Base-by-base conservation (phyloP, 2,113 vertebrate species). In the Colinus virginianus region DNA sequence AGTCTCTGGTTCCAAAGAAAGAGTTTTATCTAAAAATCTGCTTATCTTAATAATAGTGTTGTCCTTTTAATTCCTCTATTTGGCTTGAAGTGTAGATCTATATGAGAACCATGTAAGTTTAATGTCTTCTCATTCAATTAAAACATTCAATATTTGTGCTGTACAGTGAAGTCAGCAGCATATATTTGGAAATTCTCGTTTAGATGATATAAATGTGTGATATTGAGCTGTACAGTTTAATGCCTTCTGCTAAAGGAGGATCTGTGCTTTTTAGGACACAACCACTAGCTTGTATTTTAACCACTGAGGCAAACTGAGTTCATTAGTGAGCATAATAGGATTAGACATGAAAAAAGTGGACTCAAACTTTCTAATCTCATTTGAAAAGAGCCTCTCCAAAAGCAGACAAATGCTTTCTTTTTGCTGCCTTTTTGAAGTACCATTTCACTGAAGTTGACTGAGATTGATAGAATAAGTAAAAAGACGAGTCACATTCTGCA, bases 271-370 rank as follows among this genome's bases (percentile, higher is more conserved):
- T 90, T 66, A 94, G 93, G 87, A 86, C 66, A 87, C 46, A 78
- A 78, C 64, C 67, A 72, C 34, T 67, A 90, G 87, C 88, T 96
- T 95, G 96, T 92, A 94, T 95, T 95, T 91, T 96, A 95, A 94
- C 89, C 66, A 63, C 66, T 51, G 92, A 96, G 91, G 81, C 92
- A 95, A 95, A 96, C 66, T 92, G 87, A 91, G 93, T 96, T 96
- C 85, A 96, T 96, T 97, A 96, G 95, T 67, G 51, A 97, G 67
- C 53, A 87, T 96, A 97, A 97, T 91, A 95, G 96, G 94, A 97
- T 96, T 97, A 96, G 69, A 93, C 95, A 75, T 94, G 49, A 95
- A 92, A 53, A 53, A 94, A 92, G 94, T 90, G 62, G 82, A 74
- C 58, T 63, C 72, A 88, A 92, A 85, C 93, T 94, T 97, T 91